phyloP scores from a whole-genome alignment of 92 coral and sea anemone species.

The Epizoanthus fatuus region DNA sequence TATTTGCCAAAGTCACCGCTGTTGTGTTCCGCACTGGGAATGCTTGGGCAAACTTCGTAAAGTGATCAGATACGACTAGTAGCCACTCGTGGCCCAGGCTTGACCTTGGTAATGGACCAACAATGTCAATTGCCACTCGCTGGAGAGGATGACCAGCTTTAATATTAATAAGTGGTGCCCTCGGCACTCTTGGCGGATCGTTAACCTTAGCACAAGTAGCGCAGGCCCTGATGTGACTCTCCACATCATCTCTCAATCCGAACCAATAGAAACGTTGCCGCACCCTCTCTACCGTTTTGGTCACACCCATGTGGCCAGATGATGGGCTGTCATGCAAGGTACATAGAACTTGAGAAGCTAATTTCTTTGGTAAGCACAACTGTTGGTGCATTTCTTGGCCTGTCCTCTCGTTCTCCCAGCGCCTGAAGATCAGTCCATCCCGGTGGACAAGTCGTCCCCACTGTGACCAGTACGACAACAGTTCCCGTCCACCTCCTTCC shows the following conservation, averaged over 20 bases:
- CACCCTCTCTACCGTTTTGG: no score
- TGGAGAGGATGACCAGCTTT: conserved; percentile 63
- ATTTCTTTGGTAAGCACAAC: conserved; percentile 46
- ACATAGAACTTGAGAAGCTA: conserved; percentile 27
- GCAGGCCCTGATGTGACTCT: no score
- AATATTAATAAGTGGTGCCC: neutral
- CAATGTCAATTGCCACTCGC: conserved; percentile 51
- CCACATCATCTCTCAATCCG: no score
- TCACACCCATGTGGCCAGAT: conserved; percentile 34
- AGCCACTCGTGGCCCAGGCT: conserved; percentile 49
- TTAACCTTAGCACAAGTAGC: conserved; percentile 21
- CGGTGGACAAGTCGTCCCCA: no score
- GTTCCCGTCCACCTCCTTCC: no score
- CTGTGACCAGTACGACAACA: no score
- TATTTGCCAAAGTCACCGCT: conserved; percentile 21
- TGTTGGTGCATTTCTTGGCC: conserved; percentile 34
- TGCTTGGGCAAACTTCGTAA: conserved; percentile 51
- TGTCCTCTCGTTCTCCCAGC: no score
- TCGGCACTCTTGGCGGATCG: conserved; percentile 21
- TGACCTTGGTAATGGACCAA: conserved; percentile 35
- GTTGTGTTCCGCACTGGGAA: conserved; percentile 50
- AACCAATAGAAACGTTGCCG: no score
- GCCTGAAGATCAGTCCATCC: no score
- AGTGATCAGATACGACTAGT: conserved; percentile 61
- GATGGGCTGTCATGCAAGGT: conserved; percentile 39